Base-by-base conservation (phyloP, 2,113 vertebrate species). In the Maccullochella peelii region DNA sequence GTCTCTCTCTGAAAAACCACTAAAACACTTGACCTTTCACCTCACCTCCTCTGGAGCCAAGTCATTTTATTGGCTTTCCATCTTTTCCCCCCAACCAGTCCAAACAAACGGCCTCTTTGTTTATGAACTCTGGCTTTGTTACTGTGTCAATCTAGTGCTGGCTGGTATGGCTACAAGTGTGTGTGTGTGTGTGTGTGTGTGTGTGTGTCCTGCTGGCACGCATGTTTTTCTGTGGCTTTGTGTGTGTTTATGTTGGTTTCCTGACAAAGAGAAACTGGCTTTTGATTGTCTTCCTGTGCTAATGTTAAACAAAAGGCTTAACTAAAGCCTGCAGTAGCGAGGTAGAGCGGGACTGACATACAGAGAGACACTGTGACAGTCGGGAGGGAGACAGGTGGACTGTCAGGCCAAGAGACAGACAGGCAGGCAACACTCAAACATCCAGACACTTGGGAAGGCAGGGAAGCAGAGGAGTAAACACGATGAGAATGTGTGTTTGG, bases 1-100 rank as follows among this genome's bases (percentile, higher is more conserved):
- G 2, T 33, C 30, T 33, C 67, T 49, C 63, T 73, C 66, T 84
- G 61, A 91, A 85, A 90, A 74, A 57, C 23, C 82, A 88, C 88
- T 92, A 79, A 89, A 93, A 91, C 94, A 94, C 93, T 94, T 93
- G 92, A 94, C 89, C 93, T 91, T 85, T 88, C 66, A 90, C 91
- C 94, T 70, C 81, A 54, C 84, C 87, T 86, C 87, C 85, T 90
- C 69, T 73, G 59, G 86, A 92, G 91, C 79, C 71, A 68, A 90
- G 89, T 79, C 86, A 75, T 84, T 93, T 92, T 91, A 93, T 91
- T 86, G 90, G 86, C 90, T 85, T 80, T 82, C 82, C 79, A 47
- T 93, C 87, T 80, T 87, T 86, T 87, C n/a, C 21, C 63, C 73
- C 55, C 6, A 0, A 59, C 77, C 80, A 78, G 88, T 88, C 90